Evolutionary conservation across 2,888 invertebrate genomes (phyloP), one percentile per base, ranked within the genome.

Genomic region (Geophilus truncorum): DNA sequence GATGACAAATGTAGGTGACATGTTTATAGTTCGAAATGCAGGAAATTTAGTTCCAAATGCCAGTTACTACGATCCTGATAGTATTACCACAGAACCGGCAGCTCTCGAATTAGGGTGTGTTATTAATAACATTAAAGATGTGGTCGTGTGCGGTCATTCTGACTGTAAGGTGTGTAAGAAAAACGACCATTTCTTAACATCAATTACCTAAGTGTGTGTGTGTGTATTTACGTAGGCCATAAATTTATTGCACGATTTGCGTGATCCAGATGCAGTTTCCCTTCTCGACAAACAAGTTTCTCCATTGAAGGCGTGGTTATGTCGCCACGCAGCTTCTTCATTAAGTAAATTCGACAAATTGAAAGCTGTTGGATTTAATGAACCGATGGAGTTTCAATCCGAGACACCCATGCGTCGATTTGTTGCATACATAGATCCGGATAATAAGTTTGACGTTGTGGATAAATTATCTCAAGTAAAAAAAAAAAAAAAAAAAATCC

Each of bases 11-110:
- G 94, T 97, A 83, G 98, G 98, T 76, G 97, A 98, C 87, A 97
- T 97, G 96, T 98, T 97, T 90, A 94, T 98, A 84, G 96, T 98
- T 0, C 90, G 98, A 88, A 98, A 98, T 89, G 97, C 98, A 76
- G 98, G 97, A 4, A 98, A 98, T 87, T 90, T 98, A 81, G 92
- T 98, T 84, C 98, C 98, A 0, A 94, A 97, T 87, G 94, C 95
- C 15, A 93, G 94, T 85, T 93, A 94, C 86, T 96, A 96, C 86
- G 89, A 91, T 82, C 94, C 94, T 85, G 94, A 95, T 86, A 91
- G 93, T 85, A 94, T 94, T 5, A 95, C 96, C 84, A 96, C 96
- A 84, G 98, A 98, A 88, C 96, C 97, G 9, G 98, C 97, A 6
- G 98, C 97, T 4, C 88, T 98, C 84, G 98, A 98, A 88, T 90